Percentiles rank a stretch among this genome's conserved stretches.
Conservation (phyloP, 2,888 invertebrate genomes). For the Oscheius myriophilus region DNA sequence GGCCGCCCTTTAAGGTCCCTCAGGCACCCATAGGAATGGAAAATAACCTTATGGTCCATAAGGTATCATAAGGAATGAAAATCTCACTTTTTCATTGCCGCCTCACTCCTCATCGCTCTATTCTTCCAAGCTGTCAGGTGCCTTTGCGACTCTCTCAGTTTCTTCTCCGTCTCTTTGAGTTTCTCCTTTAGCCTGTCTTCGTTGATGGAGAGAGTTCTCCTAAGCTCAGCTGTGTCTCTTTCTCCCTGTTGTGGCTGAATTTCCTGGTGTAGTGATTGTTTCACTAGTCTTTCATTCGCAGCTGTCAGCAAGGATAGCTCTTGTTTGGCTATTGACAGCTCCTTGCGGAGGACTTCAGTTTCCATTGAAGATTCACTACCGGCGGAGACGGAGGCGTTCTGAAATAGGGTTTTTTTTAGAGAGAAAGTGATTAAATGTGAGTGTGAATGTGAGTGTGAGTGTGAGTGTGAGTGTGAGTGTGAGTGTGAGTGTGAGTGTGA, state of each 20-base stretch:
- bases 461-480: too few relatives aligned
- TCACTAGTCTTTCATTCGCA: conserved; percentile 60
- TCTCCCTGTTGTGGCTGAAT: conserved; percentile 34
- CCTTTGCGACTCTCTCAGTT: conserved; percentile 2
- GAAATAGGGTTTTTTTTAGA: neutral
- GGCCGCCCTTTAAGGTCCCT: too few relatives aligned
- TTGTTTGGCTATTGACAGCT: conserved; percentile 40
- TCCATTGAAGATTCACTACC: neutral
- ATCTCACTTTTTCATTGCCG: neutral
- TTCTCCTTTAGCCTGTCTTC: conserved; percentile 45
- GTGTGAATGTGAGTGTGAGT: too few relatives aligned
- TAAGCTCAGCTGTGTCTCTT: conserved; percentile 45
- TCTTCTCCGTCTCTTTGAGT: conserved; percentile 39
- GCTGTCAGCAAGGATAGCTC: conserved; percentile 58
- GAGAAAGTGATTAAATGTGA: neutral
- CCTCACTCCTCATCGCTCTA: conserved; percentile 21
- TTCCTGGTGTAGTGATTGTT: conserved; percentile 48
- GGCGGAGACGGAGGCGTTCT: neutral
- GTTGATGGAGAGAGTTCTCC: conserved; percentile 45
- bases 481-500: too few relatives aligned
- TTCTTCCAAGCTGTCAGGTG: conserved; percentile 33
- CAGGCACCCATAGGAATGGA: too few relatives aligned
- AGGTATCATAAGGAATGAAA: too few relatives aligned
- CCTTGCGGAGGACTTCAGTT: conserved; percentile 38
- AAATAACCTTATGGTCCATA: too few relatives aligned